Percentiles rank a stretch among this genome's conserved stretches.
Evolutionary conservation across 2,797 vertebrate species (phyloP).

Genomic region (Falco rusticolus): DNA sequence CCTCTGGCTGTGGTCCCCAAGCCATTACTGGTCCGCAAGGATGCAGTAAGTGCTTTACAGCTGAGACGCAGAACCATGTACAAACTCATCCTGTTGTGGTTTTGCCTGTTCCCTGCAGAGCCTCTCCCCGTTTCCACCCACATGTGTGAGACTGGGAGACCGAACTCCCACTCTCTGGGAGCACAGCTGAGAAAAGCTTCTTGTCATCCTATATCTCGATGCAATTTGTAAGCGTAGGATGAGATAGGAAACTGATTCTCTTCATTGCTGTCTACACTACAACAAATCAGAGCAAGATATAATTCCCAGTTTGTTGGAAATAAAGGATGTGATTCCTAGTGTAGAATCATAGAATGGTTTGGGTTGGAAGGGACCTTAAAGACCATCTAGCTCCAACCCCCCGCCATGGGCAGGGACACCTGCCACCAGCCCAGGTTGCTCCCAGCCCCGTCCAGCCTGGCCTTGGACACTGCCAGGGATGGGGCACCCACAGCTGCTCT

Average conservation of each 20-base stretch:
- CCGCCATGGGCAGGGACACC: no score
- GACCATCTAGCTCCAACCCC: no score
- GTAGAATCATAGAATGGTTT: not conserved
- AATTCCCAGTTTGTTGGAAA: conserved; percentile 5
- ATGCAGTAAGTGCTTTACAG: not conserved
- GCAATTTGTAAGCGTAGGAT: not conserved
- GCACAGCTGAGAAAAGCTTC: not conserved
- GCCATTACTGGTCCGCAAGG: not conserved
- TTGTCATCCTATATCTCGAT: not conserved
- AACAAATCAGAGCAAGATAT: not conserved
- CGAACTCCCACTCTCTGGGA: not conserved
- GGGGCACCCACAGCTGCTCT: no score
- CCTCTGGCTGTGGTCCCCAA: not conserved
- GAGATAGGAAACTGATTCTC: not conserved
- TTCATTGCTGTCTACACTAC: not conserved
- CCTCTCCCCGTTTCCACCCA: not conserved
- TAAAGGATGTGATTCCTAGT: conserved; percentile 12
- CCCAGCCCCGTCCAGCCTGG: no score
- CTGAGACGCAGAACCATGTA: not conserved
- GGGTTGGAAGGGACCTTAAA: no score
- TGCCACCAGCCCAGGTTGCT: no score
- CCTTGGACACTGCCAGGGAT: no score
- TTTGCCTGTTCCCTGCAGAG: not conserved
- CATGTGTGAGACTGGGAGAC: not conserved
- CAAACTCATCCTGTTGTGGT: not conserved